Evolutionary conservation across 2,888 invertebrate genomes (phyloP).

Genomic region (Spatulosminthurus flaviceps): DNA sequence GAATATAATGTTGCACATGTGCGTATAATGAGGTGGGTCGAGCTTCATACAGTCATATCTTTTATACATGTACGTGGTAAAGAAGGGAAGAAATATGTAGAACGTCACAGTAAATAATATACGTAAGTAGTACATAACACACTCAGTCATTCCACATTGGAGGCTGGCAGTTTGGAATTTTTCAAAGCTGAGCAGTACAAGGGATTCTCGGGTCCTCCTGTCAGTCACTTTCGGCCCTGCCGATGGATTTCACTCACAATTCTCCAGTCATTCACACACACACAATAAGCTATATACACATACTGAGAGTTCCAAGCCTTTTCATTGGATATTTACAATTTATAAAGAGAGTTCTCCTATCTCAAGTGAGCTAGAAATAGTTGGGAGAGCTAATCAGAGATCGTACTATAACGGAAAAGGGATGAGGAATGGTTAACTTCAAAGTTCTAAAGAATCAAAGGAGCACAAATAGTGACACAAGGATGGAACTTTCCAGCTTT

Average conservation of each 20-base stretch:
- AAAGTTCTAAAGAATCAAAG: no score
- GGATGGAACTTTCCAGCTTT: conserved; percentile 9
- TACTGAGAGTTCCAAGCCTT: no score
- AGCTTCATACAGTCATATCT: no score
- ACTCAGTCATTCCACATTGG: conserved; percentile 14
- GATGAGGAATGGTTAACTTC: no score
- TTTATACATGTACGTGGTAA: not conserved
- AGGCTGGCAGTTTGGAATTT: conserved; percentile 37
- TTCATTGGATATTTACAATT: conserved; percentile 49
- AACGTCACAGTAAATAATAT: not conserved
- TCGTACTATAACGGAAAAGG: no score
- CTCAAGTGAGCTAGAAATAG: no score
- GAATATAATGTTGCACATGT: no score
- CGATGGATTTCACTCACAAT: conserved; percentile 42
- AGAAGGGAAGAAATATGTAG: conserved; percentile 22
- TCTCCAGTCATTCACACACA: conserved; percentile 24
- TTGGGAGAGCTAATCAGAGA: no score
- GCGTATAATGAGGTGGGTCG: no score
- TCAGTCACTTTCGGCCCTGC: conserved; percentile 39
- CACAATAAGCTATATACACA: no score
- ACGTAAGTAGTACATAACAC: no score
- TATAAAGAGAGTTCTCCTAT: conserved; percentile 3
- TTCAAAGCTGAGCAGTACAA: conserved; percentile 33
- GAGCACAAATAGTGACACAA: conserved; percentile 22
- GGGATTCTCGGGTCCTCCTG: conserved; percentile 45